A percentile compares a stretch with the other conserved stretches of the same genome.
These are phyloP conservation scores for Bombylius major DNA, from an alignment of 2,888 invertebrate species.

Conservation along the genomic window DNA sequence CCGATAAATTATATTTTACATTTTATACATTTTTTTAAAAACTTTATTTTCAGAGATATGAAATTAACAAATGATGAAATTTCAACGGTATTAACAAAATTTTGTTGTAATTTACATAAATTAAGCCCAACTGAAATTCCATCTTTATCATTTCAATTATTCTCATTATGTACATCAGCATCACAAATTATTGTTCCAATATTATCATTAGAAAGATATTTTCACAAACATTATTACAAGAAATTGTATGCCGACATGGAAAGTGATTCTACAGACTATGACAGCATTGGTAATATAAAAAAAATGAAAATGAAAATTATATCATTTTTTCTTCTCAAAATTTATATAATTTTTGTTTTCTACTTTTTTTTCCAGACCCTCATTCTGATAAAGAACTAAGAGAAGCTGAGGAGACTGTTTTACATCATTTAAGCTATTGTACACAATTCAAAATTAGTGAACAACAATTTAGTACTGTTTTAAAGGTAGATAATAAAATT, in stretches of 20 bases:
- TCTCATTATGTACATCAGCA: constrained; percentile 41
- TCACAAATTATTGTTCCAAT: constrained; percentile 36
- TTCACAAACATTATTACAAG: constrained; percentile 35
- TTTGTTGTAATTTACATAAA: constrained; percentile 41
- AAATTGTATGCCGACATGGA: constrained; percentile 30
- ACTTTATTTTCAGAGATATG: constrained; percentile 36
- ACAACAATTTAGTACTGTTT: constrained; percentile 25
- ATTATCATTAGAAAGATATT: constrained; percentile 40
- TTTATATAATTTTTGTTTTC: not conserved
- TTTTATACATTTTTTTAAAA: not conserved
- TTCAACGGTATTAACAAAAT: constrained; percentile 40
- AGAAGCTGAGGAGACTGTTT: constrained; percentile 47
- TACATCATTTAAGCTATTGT: constrained; percentile 43
- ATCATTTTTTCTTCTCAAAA: not conserved
- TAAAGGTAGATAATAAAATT: constrained; percentile 21
- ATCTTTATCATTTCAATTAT: constrained; percentile 46
- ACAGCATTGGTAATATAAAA: constrained; percentile 29
- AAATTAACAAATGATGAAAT: constrained; percentile 42
- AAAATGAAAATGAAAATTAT: not conserved
- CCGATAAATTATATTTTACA: too few species aligned
- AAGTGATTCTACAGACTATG: constrained; percentile 31
- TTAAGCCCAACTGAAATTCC: constrained; percentile 47
- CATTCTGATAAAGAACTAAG: constrained; percentile 40
- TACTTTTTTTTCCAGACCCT: constrained; percentile 25
- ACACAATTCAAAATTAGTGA: constrained; percentile 32